These are phyloP conservation scores for Harpalus rubripes DNA, from an alignment of 2,888 invertebrate species.

Conservation along the genomic window DNA sequence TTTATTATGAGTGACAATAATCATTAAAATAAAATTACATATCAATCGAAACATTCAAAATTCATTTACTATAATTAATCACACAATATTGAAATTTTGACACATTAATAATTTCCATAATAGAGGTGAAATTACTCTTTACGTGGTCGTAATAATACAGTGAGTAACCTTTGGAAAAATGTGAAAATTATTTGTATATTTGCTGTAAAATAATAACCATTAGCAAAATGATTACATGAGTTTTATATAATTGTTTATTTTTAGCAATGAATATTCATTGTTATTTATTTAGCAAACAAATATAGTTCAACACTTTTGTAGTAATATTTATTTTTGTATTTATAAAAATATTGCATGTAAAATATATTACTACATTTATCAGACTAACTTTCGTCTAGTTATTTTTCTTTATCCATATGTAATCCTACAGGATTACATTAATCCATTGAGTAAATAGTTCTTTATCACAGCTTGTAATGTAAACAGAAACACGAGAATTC, in stretches of 20 bases:
- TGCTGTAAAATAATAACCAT: background rate
- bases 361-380: background rate
- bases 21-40: background rate
- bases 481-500: constrained; percentile 2
- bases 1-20: background rate
- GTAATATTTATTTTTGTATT: background rate
- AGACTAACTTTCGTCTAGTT: background rate
- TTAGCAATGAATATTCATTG: background rate
- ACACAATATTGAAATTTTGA: constrained; percentile 20
- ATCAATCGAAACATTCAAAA: background rate
- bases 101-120: constrained; percentile 8
- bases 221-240: background rate
- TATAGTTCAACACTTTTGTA: background rate
- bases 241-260: background rate
- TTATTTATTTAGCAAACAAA: background rate
- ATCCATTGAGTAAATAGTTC: background rate
- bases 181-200: background rate
- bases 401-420: background rate
- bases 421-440: background rate
- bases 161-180: background rate
- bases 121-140: background rate
- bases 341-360: background rate
- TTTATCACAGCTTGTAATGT: background rate
- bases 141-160: background rate
- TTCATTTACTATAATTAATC: constrained; percentile 29